Conservation (phyloP, 2,113 vertebrate genomes). For the Speoplatyrhinus poulsoni region DNA sequence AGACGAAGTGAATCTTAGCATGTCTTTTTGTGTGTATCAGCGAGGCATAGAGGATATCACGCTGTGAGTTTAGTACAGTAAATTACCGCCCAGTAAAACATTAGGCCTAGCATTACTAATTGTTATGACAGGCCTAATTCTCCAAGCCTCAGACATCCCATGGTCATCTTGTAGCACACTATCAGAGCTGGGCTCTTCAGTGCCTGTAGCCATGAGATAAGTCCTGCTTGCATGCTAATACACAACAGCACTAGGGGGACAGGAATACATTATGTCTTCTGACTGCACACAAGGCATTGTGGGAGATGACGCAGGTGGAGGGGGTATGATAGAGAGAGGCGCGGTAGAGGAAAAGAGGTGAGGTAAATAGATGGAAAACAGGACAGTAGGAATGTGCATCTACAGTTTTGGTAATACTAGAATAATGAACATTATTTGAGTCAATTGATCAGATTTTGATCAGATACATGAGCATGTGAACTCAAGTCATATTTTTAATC, state of each 20-base stretch:
- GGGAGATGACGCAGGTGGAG: constrained; percentile 34
- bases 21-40: constrained; percentile 17
- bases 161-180: constrained; percentile 70
- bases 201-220: constrained; percentile 72
- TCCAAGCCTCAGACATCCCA: constrained; percentile 61
- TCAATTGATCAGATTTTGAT: too few species aligned
- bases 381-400: neutral
- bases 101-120: constrained; percentile 62
- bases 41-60: constrained; percentile 20
- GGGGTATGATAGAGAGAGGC: constrained; percentile 17
- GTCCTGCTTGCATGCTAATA: constrained; percentile 66
- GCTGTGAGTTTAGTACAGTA: constrained; percentile 31
- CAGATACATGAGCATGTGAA: too few species aligned
- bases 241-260: constrained; percentile 50
- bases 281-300: constrained; percentile 53
- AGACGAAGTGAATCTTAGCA: neutral
- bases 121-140: constrained; percentile 60
- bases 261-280: constrained; percentile 70
- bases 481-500: too few species aligned
- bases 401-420: neutral
- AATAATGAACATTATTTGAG: too few species aligned
- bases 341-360: constrained; percentile 29
- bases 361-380: neutral
- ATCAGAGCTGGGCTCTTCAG: constrained; percentile 70
- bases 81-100: constrained; percentile 60